Conservation (phyloP, 2,113 vertebrate genomes). For the Melanocharis versteri region DNA sequence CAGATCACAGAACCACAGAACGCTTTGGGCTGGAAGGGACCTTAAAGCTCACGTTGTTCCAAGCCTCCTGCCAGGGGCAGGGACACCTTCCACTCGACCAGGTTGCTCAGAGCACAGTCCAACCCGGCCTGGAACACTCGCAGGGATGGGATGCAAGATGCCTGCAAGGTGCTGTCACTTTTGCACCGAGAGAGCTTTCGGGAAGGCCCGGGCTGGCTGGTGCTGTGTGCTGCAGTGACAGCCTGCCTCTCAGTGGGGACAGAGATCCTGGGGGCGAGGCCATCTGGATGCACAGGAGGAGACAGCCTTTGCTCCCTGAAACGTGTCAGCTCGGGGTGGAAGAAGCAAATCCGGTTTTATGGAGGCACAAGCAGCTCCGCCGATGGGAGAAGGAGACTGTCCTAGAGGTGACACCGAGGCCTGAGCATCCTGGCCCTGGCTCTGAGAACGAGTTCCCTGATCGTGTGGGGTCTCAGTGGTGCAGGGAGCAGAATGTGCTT, state of each 20-base stretch:
- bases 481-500: not conserved
- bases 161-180: not conserved
- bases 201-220: not conserved
- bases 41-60: not conserved
- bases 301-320: not conserved
- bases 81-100: not conserved
- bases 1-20: not conserved
- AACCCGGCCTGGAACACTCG: not conserved
- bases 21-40: not conserved
- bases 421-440: not conserved
- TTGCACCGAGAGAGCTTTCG: not conserved
- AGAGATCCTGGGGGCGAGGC: not conserved
- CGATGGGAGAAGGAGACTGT: not conserved
- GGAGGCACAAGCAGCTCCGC: not conserved
- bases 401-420: not conserved
- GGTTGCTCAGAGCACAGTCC: not conserved
- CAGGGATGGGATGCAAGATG: not conserved
- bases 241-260: not conserved
- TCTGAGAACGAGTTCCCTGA: rapidly evolving
- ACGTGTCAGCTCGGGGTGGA: not conserved
- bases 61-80: not conserved
- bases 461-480: rapidly evolving
- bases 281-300: not conserved
- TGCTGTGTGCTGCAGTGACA: not conserved
- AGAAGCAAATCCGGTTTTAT: not conserved